Base-by-base conservation (phyloP, 2,888 invertebrate genomes). In the Eurois occulta region DNA sequence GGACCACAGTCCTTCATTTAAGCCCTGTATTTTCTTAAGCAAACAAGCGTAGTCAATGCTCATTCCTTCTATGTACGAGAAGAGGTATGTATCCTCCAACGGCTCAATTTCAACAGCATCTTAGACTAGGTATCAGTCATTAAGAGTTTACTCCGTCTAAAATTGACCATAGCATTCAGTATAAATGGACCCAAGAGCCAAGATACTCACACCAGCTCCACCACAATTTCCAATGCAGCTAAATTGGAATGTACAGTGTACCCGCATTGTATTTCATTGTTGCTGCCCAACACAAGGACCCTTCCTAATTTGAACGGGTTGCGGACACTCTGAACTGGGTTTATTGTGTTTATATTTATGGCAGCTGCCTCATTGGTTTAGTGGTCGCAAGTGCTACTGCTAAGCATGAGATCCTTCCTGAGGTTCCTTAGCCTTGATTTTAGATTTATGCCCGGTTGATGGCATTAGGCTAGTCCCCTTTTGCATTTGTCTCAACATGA, bases 171-270 rank as follows among this genome's bases (percentile, higher is more conserved):
- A 58, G 8, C 67, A 1, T 62, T 83, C 11, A 71, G 21, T 69
- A 35, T 10, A 71, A 62, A 65, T 32, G 35, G 5, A 52, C 38
- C 52, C 28, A 70, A 67, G 83, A 71, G 11, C 52, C 41, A 70
- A 71, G 71, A 67, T 28, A 13, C 48, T 58, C 35, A 11, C 28
- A 46, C 21, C 65, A 21, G 3, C 24, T 41, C 24, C n/a, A 16
- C 69, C 65, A 70, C 69, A 71, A 65, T 46, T 81, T 72, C 72
- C 77, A 83, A 80, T 68, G 77, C 82, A 72, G 74, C 84, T 70
- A 85, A 90, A 89, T 90, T 88, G 84, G 69, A 86, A 86, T 60
- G 74, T 67, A 79, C 68, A 46, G 41, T 73, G 46, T 67, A 24
- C 28, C 62, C 60, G 38, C 43, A 58, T 67, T 55, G 64, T 78